Evolutionary conservation across 2,888 invertebrate species (phyloP).

Genomic region (Acholoe squamosa): DNA sequence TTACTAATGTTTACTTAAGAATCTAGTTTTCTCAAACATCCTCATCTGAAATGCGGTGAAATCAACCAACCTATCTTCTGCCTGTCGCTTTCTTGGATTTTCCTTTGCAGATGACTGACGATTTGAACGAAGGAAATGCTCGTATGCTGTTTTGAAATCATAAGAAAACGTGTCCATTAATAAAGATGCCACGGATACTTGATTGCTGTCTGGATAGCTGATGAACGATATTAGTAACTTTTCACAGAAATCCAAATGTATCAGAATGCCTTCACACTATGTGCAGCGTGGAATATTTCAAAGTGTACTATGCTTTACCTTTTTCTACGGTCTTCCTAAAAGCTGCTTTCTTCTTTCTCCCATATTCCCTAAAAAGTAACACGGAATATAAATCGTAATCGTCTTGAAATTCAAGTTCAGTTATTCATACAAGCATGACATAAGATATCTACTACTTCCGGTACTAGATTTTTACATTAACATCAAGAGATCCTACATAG

Average conservation of each 20-base stretch:
- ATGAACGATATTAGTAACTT: too few relatives aligned
- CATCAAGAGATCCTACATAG: too few relatives aligned
- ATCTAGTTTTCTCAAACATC: too few relatives aligned
- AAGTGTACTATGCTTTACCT: slow-evolving; percentile 70
- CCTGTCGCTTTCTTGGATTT: slow-evolving; percentile 8
- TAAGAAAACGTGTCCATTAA: not conserved
- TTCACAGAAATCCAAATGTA: not conserved
- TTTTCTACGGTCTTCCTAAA: slow-evolving; percentile 84
- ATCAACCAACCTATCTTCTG: not conserved
- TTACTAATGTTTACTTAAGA: too few relatives aligned
- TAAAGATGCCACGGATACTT: too few relatives aligned
- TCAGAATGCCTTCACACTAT: too few relatives aligned
- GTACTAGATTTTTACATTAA: too few relatives aligned
- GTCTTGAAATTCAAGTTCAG: too few relatives aligned
- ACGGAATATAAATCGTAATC: not conserved
- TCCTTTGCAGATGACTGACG: not conserved
- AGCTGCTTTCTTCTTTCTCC: slow-evolving; percentile 90
- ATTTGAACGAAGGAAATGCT: not conserved
- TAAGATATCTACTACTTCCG: too few relatives aligned
- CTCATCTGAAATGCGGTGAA: too few relatives aligned
- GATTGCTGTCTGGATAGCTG: too few relatives aligned
- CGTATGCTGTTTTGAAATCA: not conserved
- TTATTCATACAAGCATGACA: too few relatives aligned
- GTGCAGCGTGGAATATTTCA: not conserved
- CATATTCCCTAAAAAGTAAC: slow-evolving; percentile 87